Base-by-base conservation (phyloP, 2,113 vertebrate genomes). In the Anser brachyrhynchus region DNA sequence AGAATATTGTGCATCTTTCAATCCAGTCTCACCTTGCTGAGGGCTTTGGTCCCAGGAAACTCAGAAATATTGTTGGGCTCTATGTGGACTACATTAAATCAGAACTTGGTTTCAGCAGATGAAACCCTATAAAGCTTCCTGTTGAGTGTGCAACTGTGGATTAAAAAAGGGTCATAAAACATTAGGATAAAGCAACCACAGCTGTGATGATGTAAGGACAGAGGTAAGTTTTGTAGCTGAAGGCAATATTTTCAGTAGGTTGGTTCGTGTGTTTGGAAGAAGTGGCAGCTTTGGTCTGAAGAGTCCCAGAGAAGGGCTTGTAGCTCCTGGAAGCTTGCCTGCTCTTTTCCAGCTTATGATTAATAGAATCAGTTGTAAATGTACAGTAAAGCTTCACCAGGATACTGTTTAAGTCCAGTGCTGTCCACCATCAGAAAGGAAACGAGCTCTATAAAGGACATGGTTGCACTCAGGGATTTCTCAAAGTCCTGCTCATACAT, bases 211-310 rank as follows among this genome's bases (percentile, higher is more conserved):
- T 93, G 92, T 94, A 95, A 97, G 85, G 92, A 80, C 44, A 66
- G 82, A 94, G 69, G 86, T 57, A 96, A 78, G 80, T 91, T 84
- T 90, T 97, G 94, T 95, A 84, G 89, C 95, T 97, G 92, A 96
- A 93, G 92, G 96, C 92, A 95, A 19, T 95, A 74, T 97, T 94
- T 96, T 95, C 83, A 57, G 94, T 89, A 86, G 9, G 61, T 74
- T 81, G 59, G 58, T 94, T 84, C 0, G 5, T 92, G 3, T 87
- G 84, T 96, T 94, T 94, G 81, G 75, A 93, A 25, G 84, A 93
- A 91, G 66, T 33, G 61, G 85, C 72, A 86, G 86, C 55, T 11
- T 76, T 89, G 86, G 83, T 81, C 86, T 89, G 83, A 71, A 81
- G 92, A 87, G 69, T 71, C 49, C 73, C 71, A 76, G 39, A 69